Evolutionary conservation across 2,888 invertebrate genomes (phyloP), one percentile per base, ranked within the genome.

Genomic region (Machimus atricapillus): DNA sequence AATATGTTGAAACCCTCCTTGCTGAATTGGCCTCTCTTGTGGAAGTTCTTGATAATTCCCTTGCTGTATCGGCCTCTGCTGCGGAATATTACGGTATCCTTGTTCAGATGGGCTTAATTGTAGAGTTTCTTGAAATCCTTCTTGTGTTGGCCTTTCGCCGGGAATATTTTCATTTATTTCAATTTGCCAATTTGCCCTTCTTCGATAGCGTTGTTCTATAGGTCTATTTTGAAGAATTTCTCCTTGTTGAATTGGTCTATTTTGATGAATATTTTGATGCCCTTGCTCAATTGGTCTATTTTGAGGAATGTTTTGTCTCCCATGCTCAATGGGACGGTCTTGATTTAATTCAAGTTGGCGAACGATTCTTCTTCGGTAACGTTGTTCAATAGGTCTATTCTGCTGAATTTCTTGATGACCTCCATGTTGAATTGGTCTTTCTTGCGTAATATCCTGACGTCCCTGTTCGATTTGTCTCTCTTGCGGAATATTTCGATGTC

Each of bases 1-100:
- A 46, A 46, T n/a, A 19, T 56, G 19, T 56, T 56, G 56, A 19
- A n/a, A n/a, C 16, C 56, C 56, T 7, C 56, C 56, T 19, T 85
- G 73, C 12, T 85, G 23, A 73, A 85, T 85, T 9, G 73, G 85
- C 16, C 85, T 52, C 0, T 85, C 74, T 73, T 85, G 85, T 19
- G 82, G 82, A 14, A 66, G 56, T 5, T 27, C 23, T 40, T 86
- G 73, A 19, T 56, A 56, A 46, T 14, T 14, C 19, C 56, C n/a
- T 56, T 56, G 56, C 56, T 56, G 19, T 56, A 56, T 56, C 8
- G 40, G 40, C 12, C 40, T 40, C 40, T 40, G 40, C 3, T 46
- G 43, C 16, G 43, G 16, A 46, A 46, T 46, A 46, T 16, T 46
- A 14, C 16, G 43, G 16, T 46, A 46, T 16, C 43, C 43, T 46